Percentiles rank a stretch among this genome's conserved stretches.
These are phyloP conservation scores for Kradibia gibbosae DNA, from an alignment of 1,140 invertebrate species.

Conservation along the genomic window DNA sequence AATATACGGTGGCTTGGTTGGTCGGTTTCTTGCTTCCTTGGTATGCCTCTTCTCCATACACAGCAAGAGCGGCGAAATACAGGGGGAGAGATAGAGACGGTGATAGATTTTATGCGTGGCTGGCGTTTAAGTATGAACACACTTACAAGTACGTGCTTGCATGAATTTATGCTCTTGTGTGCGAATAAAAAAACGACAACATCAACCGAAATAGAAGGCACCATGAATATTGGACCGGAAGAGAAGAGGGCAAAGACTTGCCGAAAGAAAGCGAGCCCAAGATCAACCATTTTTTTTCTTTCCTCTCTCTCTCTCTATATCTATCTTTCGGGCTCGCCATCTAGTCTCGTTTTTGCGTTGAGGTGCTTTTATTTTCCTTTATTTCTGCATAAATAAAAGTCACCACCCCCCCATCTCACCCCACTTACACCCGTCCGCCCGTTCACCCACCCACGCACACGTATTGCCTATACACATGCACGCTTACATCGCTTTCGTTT, in stretches of 20 bases:
- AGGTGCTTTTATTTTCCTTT: not conserved
- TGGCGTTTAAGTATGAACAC: not conserved
- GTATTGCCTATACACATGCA: too few relatives aligned
- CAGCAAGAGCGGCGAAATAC: not conserved
- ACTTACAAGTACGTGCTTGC: not conserved
- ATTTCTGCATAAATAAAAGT: not conserved
- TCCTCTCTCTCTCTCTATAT: not conserved
- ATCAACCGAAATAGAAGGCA: slow-evolving; percentile 22
- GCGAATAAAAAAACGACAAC: not conserved
- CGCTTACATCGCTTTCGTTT: too few relatives aligned
- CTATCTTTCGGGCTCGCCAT: not conserved
- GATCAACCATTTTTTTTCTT: slow-evolving; percentile 39
- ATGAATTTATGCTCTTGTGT: not conserved
- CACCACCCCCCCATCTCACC: not conserved
- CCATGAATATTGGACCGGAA: slow-evolving; percentile 44
- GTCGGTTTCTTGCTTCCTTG: slow-evolving; percentile 23
- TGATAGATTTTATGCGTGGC: not conserved
- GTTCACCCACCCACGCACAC: too few relatives aligned
- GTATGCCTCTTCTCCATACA: not conserved
- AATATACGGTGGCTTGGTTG: slow-evolving; percentile 17
- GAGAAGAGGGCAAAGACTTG: slow-evolving; percentile 44
- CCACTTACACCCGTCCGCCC: too few relatives aligned
- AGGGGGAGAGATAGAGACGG: slow-evolving; percentile 1
- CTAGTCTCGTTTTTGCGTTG: not conserved
- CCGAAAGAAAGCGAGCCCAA: slow-evolving; percentile 9